Conservation (phyloP, 2,797 vertebrate species). For the Margarornis squamiger region DNA sequence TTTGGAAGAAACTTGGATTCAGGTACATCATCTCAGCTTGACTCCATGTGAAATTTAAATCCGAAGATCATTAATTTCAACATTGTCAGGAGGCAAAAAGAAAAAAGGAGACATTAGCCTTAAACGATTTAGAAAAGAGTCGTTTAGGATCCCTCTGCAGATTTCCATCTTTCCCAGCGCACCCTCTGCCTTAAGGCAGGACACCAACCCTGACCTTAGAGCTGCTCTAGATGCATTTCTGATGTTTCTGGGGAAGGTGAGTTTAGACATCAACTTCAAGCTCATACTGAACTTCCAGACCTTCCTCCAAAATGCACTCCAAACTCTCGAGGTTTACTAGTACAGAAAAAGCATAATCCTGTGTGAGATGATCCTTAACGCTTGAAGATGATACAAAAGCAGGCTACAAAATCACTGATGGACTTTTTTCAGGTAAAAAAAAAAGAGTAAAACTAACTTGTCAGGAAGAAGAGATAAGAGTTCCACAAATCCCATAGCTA, state of each 20-base stretch:
- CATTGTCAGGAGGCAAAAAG: constrained; percentile 1
- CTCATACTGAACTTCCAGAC: background rate
- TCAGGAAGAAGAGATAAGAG: background rate
- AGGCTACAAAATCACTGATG: background rate
- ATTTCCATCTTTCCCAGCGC: background rate
- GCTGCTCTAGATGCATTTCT: background rate
- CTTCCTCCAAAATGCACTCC: background rate
- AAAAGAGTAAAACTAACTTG: background rate
- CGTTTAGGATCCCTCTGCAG: background rate
- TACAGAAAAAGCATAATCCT: background rate
- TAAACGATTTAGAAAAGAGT: background rate
- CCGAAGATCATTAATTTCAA: constrained; percentile 6
- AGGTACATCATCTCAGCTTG: constrained; percentile 51
- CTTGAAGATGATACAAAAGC: background rate
- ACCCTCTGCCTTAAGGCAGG: background rate
- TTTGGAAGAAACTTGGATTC: constrained; percentile 53
- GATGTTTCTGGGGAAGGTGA: background rate
- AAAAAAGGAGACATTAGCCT: constrained; percentile 13
- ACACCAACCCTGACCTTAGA: background rate
- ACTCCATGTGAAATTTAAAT: constrained; percentile 48
- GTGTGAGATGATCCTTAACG: background rate
- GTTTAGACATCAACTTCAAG: background rate
- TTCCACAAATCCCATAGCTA: background rate
- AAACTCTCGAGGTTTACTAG: background rate
- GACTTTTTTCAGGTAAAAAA: background rate